Conservation (phyloP, 2,888 invertebrate species). For the Carcina quercana region DNA sequence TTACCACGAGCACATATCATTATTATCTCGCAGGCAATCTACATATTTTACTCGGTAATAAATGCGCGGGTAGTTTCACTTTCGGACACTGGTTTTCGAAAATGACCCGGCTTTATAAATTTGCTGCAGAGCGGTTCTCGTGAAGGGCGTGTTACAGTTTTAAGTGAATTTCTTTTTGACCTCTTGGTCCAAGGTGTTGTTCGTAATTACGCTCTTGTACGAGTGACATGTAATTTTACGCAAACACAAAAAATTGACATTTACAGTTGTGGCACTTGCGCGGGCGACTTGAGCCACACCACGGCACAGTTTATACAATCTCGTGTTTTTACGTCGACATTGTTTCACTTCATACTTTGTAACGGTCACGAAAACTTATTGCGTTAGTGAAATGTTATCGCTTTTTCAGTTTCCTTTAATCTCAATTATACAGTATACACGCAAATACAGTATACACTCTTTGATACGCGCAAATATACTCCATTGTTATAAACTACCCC, state of each 20-base stretch:
- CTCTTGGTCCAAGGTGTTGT: constrained; percentile 68
- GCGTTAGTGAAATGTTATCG: no score
- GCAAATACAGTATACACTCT: no score
- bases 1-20: constrained; percentile 75
- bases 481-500: no score
- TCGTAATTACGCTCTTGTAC: constrained; percentile 49
- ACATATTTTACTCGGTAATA: constrained; percentile 73
- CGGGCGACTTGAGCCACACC: no score
- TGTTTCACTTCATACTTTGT: no score
- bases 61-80: constrained; percentile 72
- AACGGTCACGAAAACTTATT: no score
- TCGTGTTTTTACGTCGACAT: no score
- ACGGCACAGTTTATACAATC: no score
- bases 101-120: constrained; percentile 68
- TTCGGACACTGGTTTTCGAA: constrained; percentile 72
- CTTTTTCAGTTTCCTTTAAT: no score
- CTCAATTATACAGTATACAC: no score
- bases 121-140: constrained; percentile 44
- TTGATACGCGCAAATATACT: no score
- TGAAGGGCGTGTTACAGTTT: constrained; percentile 71
- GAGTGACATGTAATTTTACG: constrained; percentile 58
- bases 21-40: constrained; percentile 72
- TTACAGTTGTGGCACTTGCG: constrained; percentile 40
- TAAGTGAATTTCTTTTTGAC: constrained; percentile 74
- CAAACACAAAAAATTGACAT: constrained; percentile 61